phyloP scores from a whole-genome alignment of 2,888 invertebrate species.

The Cephus nigrinus region DNA sequence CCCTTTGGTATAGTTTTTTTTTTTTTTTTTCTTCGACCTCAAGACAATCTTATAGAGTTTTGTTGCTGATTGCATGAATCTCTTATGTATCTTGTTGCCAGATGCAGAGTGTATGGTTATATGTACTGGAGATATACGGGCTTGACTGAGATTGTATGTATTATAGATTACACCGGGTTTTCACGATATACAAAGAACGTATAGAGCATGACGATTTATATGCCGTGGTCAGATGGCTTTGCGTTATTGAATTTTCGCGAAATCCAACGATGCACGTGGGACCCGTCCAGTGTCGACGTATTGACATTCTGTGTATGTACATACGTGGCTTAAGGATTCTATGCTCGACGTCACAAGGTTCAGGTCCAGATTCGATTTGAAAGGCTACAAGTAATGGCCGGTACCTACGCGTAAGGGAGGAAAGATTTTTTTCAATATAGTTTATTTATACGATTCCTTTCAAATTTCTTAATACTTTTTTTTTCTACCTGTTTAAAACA shows the following conservation, averaged over 20 bases:
- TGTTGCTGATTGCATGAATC: background rate
- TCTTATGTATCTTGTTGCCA: background rate
- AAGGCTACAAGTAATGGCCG: background rate
- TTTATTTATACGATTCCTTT: background rate
- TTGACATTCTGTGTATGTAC: conserved; percentile 19
- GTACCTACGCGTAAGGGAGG: background rate
- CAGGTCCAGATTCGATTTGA: background rate
- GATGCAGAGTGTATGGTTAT: background rate
- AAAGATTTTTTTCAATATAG: background rate
- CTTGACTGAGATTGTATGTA: background rate
- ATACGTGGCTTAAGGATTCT: conserved; percentile 29
- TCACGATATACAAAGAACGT: background rate
- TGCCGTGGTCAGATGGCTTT: background rate
- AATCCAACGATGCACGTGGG: background rate
- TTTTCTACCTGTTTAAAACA: background rate
- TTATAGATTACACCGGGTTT: background rate
- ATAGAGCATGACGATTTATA: background rate
- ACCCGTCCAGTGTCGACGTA: conserved; percentile 17
- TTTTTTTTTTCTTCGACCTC: background rate
- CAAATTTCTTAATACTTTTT: background rate
- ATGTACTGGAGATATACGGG: background rate
- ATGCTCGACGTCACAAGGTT: conserved; percentile 5
- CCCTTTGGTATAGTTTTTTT: background rate
- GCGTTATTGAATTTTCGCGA: background rate
- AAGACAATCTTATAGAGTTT: background rate